Evolutionary conservation across 2,113 vertebrate genomes (phyloP), one percentile per base, ranked within the genome.

Genomic region (Excalfactoria chinensis): DNA sequence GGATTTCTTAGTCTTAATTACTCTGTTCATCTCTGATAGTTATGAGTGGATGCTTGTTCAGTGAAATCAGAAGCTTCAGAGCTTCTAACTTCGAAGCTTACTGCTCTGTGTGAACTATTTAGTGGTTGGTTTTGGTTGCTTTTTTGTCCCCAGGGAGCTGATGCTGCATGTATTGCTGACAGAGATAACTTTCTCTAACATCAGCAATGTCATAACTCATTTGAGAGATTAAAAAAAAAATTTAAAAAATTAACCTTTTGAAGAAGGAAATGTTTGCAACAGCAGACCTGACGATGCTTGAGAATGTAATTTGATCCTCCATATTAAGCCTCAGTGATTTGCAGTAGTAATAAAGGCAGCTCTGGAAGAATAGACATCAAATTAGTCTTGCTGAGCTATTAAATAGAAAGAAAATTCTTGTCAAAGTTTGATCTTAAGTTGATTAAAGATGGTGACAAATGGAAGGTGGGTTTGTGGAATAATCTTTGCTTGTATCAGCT

Each of bases 401-500:
- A 74, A 82, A 41, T 82, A 62, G 17, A 63, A 90, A 79, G 71
- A 73, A 79, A 86, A 67, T 35, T 72, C 13, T 30, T 62, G 20
- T 59, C 21, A 51, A 23, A 63, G 22, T 76, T 68, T 67, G 32
- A 32, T 77, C 44, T 75, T 34, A 84, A 72, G 21, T 44, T 93
- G 55, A 64, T 85, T 78, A 86, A 74, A 64, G 28, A 19, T 44
- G 46, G 32, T 62, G 58, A 28, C 1, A 6, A 83, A 68, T 73
- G 59, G 56, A 82, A 92, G 53, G 48, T 53, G 68, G 20, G 63
- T 77, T 92, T 67, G 9, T 77, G 86, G 41, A 70, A 80, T 89
- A 60, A 73, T 64, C 40, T 95, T 88, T 88, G 28, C 19, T 76
- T 74, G 63, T 84, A 60, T 78, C 93, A 99, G 99, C 99, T 86